Evolutionary conservation across 1,140 invertebrate species (phyloP).

Genomic region (Philopotamus ludificatus): DNA sequence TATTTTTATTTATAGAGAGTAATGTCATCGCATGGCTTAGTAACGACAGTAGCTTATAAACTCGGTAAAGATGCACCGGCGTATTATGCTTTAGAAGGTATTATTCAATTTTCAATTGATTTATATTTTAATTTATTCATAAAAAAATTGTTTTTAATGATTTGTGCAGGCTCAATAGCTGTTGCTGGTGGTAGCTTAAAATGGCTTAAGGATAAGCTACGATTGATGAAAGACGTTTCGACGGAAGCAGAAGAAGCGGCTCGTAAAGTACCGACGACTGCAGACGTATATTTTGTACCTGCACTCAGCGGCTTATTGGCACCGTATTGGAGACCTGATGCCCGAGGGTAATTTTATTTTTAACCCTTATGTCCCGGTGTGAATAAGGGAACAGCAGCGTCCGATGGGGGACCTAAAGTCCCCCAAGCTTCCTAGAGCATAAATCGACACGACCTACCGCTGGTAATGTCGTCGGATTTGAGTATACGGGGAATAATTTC

Average conservation of each 20-base stretch:
- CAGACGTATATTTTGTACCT: constrained; percentile 93
- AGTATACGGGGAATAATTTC: background rate
- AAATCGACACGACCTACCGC: too few species aligned
- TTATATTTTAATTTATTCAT: constrained; percentile 4
- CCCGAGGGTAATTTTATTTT: constrained; percentile 69
- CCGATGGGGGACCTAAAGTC: too few species aligned
- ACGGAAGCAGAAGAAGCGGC: constrained; percentile 77
- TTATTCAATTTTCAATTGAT: background rate
- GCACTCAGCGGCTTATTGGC: constrained; percentile 94
- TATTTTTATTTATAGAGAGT: constrained; percentile 61
- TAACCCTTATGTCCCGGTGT: too few species aligned
- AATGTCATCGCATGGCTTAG: constrained; percentile 81
- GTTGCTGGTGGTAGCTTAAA: constrained; percentile 88
- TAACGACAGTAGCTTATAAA: constrained; percentile 95
- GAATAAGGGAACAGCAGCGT: too few species aligned
- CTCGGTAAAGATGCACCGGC: constrained; percentile 75
- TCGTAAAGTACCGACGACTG: constrained; percentile 70
- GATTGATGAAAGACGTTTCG: constrained; percentile 67
- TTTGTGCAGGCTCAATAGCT: constrained; percentile 81
- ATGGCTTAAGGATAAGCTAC: constrained; percentile 88
- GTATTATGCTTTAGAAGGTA: constrained; percentile 87
- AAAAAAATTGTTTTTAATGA: background rate
- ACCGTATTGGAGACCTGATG: constrained; percentile 93
- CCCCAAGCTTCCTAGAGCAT: too few species aligned
- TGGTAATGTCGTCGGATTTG: too few species aligned